phyloP scores from a whole-genome alignment of 2,113 vertebrate genomes.

The Lichenostomus cassidix region DNA sequence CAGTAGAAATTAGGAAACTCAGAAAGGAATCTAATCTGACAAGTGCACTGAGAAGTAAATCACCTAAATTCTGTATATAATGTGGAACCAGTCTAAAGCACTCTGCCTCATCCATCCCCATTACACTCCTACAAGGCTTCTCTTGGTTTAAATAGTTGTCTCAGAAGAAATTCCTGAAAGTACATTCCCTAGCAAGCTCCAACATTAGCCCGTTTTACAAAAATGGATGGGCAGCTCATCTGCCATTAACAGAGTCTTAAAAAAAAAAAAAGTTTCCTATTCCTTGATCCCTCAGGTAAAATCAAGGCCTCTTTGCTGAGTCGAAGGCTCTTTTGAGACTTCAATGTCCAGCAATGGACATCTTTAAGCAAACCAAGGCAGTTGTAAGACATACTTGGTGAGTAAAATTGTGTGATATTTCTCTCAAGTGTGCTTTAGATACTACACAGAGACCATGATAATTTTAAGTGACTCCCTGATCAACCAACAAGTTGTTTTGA shows the following conservation, averaged over 20 bases:
- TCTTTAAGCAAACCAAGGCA: background rate
- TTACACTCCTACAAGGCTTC: background rate
- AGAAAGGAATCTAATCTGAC: background rate
- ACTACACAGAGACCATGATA: background rate
- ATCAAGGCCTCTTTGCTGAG: background rate
- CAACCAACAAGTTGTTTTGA: background rate
- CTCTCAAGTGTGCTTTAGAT: background rate
- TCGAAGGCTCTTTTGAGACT: background rate
- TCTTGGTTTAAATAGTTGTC: background rate
- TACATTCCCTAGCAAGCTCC: background rate
- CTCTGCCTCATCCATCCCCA: background rate
- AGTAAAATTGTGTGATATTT: background rate
- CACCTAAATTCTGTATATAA: background rate
- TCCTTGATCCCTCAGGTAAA: background rate
- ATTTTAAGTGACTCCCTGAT: background rate
- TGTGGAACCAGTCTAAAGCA: background rate
- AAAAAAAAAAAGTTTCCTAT: background rate
- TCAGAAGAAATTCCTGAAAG: background rate
- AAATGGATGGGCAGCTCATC: background rate
- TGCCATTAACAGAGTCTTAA: background rate
- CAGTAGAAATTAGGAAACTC: background rate
- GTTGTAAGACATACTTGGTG: background rate
- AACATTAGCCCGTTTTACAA: background rate
- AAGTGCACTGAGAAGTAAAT: background rate
- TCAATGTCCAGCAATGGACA: background rate